Conservation (phyloP, 2,888 invertebrate species). For the Agrotis segetum region DNA sequence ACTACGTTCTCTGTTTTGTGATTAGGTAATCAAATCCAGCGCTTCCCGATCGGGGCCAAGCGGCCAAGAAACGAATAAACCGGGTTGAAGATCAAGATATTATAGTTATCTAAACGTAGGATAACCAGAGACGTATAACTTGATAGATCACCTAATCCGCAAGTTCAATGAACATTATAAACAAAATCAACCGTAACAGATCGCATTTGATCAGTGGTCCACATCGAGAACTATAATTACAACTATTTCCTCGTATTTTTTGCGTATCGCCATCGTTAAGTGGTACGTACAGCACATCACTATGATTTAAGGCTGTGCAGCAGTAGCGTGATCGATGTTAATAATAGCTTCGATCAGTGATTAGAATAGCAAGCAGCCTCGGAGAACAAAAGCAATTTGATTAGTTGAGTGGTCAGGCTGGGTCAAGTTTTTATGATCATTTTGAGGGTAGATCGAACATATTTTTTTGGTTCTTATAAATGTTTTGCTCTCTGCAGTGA, state of each 20-base stretch:
- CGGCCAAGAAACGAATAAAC: not conserved
- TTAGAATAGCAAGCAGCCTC: not conserved
- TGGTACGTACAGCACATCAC: slow-evolving; percentile 25
- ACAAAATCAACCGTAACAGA: slow-evolving; percentile 1
- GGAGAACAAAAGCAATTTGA: slow-evolving; percentile 22
- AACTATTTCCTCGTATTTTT: slow-evolving; percentile 34
- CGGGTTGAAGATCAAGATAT: not conserved
- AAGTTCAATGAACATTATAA: slow-evolving; percentile 32
- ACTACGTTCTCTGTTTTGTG: not conserved
- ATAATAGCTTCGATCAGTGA: slow-evolving; percentile 21
- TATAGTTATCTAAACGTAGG: not conserved
- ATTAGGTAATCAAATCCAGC: not conserved
- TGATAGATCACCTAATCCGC: not conserved
- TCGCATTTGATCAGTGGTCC: slow-evolving; percentile 37
- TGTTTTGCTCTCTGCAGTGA: not conserved
- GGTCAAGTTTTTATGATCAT: not conserved
- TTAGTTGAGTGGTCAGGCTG: not conserved
- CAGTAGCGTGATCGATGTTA: slow-evolving; percentile 14
- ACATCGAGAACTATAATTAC: slow-evolving; percentile 34
- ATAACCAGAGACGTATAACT: not conserved
- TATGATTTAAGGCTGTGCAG: slow-evolving; percentile 25
- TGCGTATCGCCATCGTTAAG: slow-evolving; percentile 31
- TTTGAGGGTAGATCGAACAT: not conserved
- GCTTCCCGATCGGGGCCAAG: not conserved
- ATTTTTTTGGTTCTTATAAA: not conserved